Percentiles rank a stretch among this genome's conserved stretches.
Evolutionary conservation across 2,113 vertebrate genomes (phyloP).

Genomic region (Toxostoma redivivum): DNA sequence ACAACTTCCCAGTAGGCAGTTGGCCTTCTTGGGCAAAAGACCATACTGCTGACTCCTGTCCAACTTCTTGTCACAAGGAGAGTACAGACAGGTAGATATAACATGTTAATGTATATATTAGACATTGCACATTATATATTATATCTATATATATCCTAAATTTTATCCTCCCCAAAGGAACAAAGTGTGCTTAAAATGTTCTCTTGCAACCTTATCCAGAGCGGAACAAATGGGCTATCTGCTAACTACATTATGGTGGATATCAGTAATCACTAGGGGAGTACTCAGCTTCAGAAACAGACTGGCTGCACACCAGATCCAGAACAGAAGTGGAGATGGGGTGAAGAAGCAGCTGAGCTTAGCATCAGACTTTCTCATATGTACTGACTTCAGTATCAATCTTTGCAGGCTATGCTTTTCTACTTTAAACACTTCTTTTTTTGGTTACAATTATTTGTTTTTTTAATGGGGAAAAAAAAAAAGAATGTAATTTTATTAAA

Average conservation of each 20-base stretch:
- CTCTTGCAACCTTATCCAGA: not conserved
- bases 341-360: conserved; percentile 36
- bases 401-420: conserved; percentile 15
- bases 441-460: not conserved
- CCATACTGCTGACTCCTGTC: not conserved
- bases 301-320: conserved; percentile 29
- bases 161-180: not conserved
- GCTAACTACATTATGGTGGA: conserved; percentile 46
- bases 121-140: not conserved
- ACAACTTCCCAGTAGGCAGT: not conserved
- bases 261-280: conserved; percentile 29
- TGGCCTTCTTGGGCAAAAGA: not conserved
- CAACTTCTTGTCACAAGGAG: not conserved
- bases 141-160: not conserved
- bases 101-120: not conserved
- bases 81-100: not conserved
- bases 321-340: not conserved
- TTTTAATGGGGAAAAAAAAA: not conserved
- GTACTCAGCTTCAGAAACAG: not conserved
- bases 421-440: not conserved
- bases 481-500: conserved; percentile 32
- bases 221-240: conserved; percentile 28
- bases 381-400: conserved; percentile 21
- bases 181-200: not conserved
- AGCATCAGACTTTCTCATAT: conserved; percentile 34